These are phyloP conservation scores for Nineta flava DNA, from an alignment of 2,888 invertebrate species.

Conservation along the genomic window DNA sequence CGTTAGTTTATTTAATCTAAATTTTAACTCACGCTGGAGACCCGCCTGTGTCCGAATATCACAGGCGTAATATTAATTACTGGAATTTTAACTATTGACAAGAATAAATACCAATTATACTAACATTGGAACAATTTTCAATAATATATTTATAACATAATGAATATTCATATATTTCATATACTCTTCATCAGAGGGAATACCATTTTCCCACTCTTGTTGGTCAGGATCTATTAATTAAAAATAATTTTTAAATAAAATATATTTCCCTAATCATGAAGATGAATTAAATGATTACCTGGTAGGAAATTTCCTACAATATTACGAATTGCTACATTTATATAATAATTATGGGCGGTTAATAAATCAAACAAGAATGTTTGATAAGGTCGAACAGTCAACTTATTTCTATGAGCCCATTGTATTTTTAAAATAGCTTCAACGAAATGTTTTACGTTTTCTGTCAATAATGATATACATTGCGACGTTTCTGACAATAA, in stretches of 20 bases:
- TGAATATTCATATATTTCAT: conserved; percentile 48
- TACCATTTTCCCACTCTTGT: conserved; percentile 41
- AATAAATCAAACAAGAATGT: conserved; percentile 49
- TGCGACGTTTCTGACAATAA: conserved; percentile 37
- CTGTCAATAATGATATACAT: conserved; percentile 39
- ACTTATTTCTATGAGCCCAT: conserved; percentile 35
- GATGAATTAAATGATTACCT: conserved; percentile 23
- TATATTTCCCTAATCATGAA: background rate
- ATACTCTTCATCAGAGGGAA: conserved; percentile 36
- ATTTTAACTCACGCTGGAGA: no score
- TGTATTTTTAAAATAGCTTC: conserved; percentile 40
- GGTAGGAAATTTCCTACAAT: conserved; percentile 44
- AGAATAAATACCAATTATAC: conserved; percentile 13
- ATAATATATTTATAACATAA: conserved; percentile 24
- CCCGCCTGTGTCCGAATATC: no score
- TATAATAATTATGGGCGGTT: conserved; percentile 49
- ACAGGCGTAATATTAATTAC: no score
- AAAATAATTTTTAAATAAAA: conserved; percentile 8
- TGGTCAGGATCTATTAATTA: conserved; percentile 26
- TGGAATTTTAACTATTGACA: no score
- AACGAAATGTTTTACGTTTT: conserved; percentile 37
- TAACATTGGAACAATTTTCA: conserved; percentile 42
- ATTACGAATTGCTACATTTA: conserved; percentile 40
- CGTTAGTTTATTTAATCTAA: no score
- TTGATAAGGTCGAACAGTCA: conserved; percentile 39